phyloP scores from a whole-genome alignment of 1,140 invertebrate genomes.

The Euwallacea similis region DNA sequence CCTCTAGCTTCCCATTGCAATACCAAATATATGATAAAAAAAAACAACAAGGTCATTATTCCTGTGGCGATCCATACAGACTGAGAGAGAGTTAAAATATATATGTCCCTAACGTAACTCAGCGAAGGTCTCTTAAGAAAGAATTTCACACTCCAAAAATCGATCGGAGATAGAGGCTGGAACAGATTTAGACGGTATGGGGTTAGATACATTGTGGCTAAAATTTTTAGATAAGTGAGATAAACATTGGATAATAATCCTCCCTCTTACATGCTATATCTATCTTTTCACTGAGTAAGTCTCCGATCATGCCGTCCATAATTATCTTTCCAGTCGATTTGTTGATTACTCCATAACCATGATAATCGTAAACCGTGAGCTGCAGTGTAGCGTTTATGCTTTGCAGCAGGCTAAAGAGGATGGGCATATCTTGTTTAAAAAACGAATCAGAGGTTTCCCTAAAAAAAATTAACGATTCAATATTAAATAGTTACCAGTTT shows the following conservation, averaged over 20 bases:
- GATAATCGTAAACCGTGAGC: slow-evolving; percentile 25
- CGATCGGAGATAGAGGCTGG: slow-evolving; percentile 32
- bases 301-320: slow-evolving; percentile 35
- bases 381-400: slow-evolving; percentile 36
- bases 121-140: slow-evolving; percentile 40
- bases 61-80: slow-evolving; percentile 39
- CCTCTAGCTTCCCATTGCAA: slow-evolving; percentile 33
- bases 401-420: slow-evolving; percentile 26
- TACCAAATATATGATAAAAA: slow-evolving; percentile 17
- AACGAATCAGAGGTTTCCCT: slow-evolving; percentile 1
- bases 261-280: slow-evolving; percentile 34
- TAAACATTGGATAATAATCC: slow-evolving; percentile 7
- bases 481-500: background rate
- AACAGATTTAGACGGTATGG: background rate
- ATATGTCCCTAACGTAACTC: slow-evolving; percentile 43
- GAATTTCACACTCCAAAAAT: slow-evolving; percentile 34
- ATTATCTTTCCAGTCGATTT: slow-evolving; percentile 27
- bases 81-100: slow-evolving; percentile 35
- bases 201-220: background rate
- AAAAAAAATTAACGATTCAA: background rate
- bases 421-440: slow-evolving; percentile 34
- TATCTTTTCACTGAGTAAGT: slow-evolving; percentile 24
- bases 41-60: slow-evolving; percentile 26
- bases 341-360: slow-evolving; percentile 36
- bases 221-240: background rate